Percentiles rank a stretch among this genome's conserved stretches.
Evolutionary conservation across 2,113 vertebrate genomes (phyloP).

Genomic region (Neomonachus schauinslandi): DNA sequence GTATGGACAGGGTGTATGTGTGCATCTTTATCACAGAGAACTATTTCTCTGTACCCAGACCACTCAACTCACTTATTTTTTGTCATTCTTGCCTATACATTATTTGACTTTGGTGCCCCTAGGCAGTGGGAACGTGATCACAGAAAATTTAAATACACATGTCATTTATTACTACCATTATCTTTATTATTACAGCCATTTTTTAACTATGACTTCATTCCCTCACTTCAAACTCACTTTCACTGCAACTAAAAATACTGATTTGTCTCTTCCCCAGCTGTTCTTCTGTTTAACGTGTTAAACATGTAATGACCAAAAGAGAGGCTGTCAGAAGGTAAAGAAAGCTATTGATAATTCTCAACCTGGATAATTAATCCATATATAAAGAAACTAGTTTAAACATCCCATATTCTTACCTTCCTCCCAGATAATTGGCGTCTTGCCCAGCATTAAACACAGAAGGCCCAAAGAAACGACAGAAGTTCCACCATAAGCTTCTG

Average conservation of each 20-base stretch:
- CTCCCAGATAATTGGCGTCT: constrained; percentile 12
- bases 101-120: background rate
- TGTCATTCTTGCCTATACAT: background rate
- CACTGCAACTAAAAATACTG: background rate
- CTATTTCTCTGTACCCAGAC: background rate
- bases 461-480: constrained; percentile 31
- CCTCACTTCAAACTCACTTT: background rate
- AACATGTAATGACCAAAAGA: background rate
- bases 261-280: background rate
- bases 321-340: constrained; percentile 16
- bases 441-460: constrained; percentile 45
- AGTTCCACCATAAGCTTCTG: constrained; percentile 62
- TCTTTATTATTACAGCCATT: background rate
- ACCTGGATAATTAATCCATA: constrained; percentile 13
- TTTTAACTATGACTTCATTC: background rate
- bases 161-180: background rate
- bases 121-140: background rate
- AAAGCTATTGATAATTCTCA: constrained; percentile 44
- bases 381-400: constrained; percentile 35
- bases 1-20: background rate
- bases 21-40: background rate
- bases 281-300: background rate
- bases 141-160: background rate
- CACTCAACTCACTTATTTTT: background rate
- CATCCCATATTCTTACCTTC: background rate